Evolutionary conservation across 1,140 invertebrate genomes (phyloP), one percentile per base, ranked within the genome.

Genomic region (Trinorchestia longiramus): DNA sequence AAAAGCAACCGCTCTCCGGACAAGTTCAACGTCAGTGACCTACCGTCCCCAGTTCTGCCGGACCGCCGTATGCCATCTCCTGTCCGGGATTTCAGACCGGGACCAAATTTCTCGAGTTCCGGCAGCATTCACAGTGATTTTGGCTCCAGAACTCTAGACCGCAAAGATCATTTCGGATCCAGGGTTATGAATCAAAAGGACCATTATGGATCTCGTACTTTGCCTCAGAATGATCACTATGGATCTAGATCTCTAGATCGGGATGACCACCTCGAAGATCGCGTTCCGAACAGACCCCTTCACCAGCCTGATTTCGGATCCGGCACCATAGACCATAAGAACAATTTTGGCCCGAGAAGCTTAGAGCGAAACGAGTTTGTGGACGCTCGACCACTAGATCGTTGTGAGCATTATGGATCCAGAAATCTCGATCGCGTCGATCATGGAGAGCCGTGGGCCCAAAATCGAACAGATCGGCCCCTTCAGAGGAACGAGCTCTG

Each of bases 101-200:
- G 23, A 45, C 92, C 92, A n/a, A 94, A 19, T 40, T 94, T 94
- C 44, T 45, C 92, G 8, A 19, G 43, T 43, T 94, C 92, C 43
- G 92, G 92, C 23, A 94, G 92, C 92, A 45, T 94, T 36, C 92
- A 94, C 92, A 94, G 92, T 47, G 92, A 94, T 47, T 94, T 94
- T 40, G 92, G 92, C 15, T 94, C 92, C 3, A 94, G 44, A 47
- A 94, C 92, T 40, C 40, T 94, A 45, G 92, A 94, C 92, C 43
- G 92, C 6, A 94, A 94, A n/a, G 92, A 94, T 36, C 43, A 44
- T 44, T 94, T 45, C 41, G 44, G 92, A 0, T 94, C 92, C 0
- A 44, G 92, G 36, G 36, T n/a, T 1, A 11, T 94, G 44, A 19
- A 94, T 43, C 92, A 47, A 47, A 94, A 94, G 11, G 43, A 43